phyloP scores from a whole-genome alignment of 2,888 invertebrate genomes.

The Torymus tubicola region DNA sequence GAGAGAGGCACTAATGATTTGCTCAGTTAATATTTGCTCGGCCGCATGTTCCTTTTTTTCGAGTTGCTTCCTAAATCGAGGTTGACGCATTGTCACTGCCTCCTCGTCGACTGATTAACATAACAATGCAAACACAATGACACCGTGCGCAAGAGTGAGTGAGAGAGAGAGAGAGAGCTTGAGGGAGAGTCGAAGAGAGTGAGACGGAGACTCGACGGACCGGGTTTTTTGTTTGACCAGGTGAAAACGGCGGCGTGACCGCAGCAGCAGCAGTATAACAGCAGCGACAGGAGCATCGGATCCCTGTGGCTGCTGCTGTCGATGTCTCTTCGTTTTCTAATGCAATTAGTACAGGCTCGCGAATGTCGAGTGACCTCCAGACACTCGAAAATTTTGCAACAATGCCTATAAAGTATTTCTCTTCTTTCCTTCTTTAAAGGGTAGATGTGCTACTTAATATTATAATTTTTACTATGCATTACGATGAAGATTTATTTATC shows the following conservation, averaged over 20 bases:
- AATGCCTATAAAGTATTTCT: slow-evolving; percentile 3
- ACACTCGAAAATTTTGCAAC: slow-evolving; percentile 54
- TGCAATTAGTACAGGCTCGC: slow-evolving; percentile 70
- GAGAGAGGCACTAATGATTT: slow-evolving; percentile 73
- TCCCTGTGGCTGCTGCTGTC: slow-evolving; percentile 29
- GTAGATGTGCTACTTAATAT: too few relatives aligned
- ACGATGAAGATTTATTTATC: too few relatives aligned
- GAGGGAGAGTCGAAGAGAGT: slow-evolving; percentile 57
- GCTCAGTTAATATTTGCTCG: slow-evolving; percentile 74
- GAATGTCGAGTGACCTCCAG: slow-evolving; percentile 66
- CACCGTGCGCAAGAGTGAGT: slow-evolving; percentile 47
- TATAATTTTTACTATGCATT: too few relatives aligned
- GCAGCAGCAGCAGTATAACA: slow-evolving; percentile 45
- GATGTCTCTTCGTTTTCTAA: slow-evolving; percentile 67
- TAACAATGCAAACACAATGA: slow-evolving; percentile 76
- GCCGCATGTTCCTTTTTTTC: slow-evolving; percentile 69
- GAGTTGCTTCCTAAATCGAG: slow-evolving; percentile 75
- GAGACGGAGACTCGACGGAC: slow-evolving; percentile 61
- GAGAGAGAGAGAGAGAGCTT: slow-evolving; percentile 48
- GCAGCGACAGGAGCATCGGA: slow-evolving; percentile 24
- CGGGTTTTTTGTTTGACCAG: slow-evolving; percentile 73
- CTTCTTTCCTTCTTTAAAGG: too few relatives aligned
- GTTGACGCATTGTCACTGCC: slow-evolving; percentile 74
- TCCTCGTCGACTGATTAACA: slow-evolving; percentile 72
- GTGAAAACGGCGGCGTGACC: slow-evolving; percentile 70